Evolutionary conservation across 2,113 vertebrate species (phyloP).

Genomic region (Cryptotis parvus): DNA sequence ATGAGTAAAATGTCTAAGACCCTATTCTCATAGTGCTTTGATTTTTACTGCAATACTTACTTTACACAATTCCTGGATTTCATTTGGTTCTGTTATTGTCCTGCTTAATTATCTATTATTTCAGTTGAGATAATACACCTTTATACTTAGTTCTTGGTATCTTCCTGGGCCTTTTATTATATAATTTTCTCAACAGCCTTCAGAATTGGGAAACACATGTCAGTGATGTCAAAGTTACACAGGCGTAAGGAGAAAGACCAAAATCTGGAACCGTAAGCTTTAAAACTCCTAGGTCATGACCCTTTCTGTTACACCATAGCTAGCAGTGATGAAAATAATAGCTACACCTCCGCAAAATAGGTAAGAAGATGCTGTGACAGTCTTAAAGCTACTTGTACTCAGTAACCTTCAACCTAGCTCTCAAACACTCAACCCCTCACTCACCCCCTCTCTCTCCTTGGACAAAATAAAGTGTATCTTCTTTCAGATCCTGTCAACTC

Average conservation of each 20-base stretch:
- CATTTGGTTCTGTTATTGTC: neutral
- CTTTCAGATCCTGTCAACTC: neutral
- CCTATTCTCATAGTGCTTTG: neutral
- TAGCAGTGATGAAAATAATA: neutral
- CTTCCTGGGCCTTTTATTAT: neutral
- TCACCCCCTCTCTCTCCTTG: neutral
- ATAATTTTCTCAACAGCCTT: slow-evolving; percentile 33
- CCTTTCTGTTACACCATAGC: neutral
- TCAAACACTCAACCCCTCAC: neutral
- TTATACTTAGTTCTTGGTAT: neutral
- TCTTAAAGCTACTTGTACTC: neutral
- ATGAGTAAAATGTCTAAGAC: slow-evolving; percentile 27
- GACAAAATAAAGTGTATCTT: slow-evolving; percentile 34
- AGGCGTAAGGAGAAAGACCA: neutral
- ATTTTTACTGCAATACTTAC: neutral
- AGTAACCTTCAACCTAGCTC: neutral
- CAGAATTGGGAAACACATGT: neutral
- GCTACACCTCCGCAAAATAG: neutral
- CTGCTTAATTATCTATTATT: slow-evolving; percentile 36
- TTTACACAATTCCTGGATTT: neutral
- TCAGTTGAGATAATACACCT: slow-evolving; percentile 12
- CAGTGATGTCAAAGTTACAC: neutral
- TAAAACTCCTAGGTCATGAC: neutral
- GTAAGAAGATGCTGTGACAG: neutral
- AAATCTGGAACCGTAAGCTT: neutral